Conservation (phyloP, 2,888 invertebrate genomes). For the Cordilura impudica region DNA sequence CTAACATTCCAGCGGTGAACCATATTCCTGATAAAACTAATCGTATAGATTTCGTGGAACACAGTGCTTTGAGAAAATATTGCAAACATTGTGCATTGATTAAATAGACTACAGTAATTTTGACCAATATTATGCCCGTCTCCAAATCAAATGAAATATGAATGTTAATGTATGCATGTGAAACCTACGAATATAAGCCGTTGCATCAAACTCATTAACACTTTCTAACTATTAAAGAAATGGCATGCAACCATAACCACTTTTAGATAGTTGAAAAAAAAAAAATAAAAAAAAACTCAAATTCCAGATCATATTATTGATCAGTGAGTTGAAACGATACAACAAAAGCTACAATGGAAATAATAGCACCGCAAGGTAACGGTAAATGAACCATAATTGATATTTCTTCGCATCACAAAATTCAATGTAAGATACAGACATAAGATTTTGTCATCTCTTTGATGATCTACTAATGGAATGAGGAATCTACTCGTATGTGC, state of each 20-base stretch:
- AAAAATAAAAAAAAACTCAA: background rate
- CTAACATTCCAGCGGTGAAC: too few species aligned
- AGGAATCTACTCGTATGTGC: too few species aligned
- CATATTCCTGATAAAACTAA: too few species aligned
- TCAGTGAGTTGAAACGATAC: conserved; percentile 41
- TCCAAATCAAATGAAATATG: too few species aligned
- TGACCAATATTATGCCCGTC: too few species aligned
- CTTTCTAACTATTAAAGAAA: conserved; percentile 31
- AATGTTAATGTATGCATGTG: too few species aligned
- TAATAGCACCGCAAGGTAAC: conserved; percentile 49
- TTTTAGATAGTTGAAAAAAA: background rate
- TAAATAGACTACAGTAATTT: too few species aligned
- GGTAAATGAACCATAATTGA: conserved; percentile 49
- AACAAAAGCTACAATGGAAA: background rate
- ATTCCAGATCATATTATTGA: conserved; percentile 33
- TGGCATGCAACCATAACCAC: conserved; percentile 9
- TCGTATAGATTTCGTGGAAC: too few species aligned
- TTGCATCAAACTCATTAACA: background rate
- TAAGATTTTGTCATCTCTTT: conserved; percentile 7
- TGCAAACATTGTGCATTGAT: too few species aligned
- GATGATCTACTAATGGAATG: too few species aligned
- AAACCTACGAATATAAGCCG: too few species aligned
- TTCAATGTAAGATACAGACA: conserved; percentile 10
- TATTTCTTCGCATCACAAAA: conserved; percentile 29
- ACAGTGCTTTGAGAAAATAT: too few species aligned